Conservation (phyloP, 2,113 vertebrate genomes). For the Steatornis caripensis region DNA sequence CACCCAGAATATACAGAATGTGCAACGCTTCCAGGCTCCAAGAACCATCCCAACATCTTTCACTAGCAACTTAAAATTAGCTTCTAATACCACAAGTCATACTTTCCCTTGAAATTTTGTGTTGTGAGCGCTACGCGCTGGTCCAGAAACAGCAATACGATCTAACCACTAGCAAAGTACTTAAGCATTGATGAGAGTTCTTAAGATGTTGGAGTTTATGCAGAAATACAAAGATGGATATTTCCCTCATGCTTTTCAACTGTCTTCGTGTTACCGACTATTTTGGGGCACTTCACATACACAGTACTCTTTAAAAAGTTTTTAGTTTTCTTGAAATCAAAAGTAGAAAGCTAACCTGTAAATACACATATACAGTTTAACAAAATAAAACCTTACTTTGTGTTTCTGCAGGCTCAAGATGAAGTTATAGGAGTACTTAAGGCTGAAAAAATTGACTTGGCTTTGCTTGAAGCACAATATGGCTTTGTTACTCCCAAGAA, state of each 20-base stretch:
- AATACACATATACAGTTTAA: background rate
- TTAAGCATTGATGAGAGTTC: background rate
- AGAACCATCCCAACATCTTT: background rate
- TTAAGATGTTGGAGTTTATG: background rate
- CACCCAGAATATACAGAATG: background rate
- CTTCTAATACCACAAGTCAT: background rate
- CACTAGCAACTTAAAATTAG: background rate
- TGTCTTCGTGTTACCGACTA: background rate
- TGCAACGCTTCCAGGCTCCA: background rate
- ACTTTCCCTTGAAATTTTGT: background rate
- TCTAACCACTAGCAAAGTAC: background rate
- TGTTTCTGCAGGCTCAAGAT: constrained; percentile 87
- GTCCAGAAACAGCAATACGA: background rate
- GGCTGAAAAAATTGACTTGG: constrained; percentile 93
- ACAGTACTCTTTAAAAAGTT: background rate
- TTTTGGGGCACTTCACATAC: background rate
- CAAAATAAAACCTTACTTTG: constrained; percentile 15
- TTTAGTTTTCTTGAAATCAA: background rate
- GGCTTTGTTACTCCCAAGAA: constrained; percentile 92
- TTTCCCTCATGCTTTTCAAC: background rate
- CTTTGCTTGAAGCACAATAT: constrained; percentile 91
- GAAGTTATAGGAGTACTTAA: constrained; percentile 95
- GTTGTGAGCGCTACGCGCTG: background rate
- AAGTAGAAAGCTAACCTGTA: background rate
- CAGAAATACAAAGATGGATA: background rate